Percentiles rank a stretch among this genome's conserved stretches.
Evolutionary conservation across 2,888 invertebrate species (phyloP).

Genomic region (Branchipolynoe longqiensis): DNA sequence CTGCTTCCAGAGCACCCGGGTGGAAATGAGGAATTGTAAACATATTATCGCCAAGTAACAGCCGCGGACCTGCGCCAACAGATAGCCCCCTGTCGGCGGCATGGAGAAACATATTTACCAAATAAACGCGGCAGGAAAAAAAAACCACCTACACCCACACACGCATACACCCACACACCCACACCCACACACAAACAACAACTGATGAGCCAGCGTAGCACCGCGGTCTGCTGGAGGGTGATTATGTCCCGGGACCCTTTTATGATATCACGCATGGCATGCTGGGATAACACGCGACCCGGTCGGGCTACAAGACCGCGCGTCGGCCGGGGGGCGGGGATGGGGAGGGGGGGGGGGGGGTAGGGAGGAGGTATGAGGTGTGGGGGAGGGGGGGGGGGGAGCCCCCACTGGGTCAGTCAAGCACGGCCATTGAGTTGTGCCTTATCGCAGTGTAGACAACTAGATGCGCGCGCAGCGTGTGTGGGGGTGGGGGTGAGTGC

Average conservation of each 20-base stretch:
- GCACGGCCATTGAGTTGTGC: too few relatives aligned
- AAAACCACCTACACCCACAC: too few relatives aligned
- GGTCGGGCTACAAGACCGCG: neutral
- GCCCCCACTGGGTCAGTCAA: too few relatives aligned
- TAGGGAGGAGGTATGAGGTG: neutral
- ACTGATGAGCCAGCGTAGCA: neutral
- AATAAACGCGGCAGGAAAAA: neutral
- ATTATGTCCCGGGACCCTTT: neutral
- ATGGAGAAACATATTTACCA: neutral
- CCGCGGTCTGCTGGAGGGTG: neutral
- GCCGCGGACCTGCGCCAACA: neutral
- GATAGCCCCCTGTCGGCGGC: neutral
- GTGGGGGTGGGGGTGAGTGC: too few relatives aligned
- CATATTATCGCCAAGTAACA: neutral
- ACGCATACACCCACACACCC: too few relatives aligned
- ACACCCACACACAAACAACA: too few relatives aligned
- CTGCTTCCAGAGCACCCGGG: too few relatives aligned
- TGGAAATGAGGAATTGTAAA: slow-evolving; percentile 6
- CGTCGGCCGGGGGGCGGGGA: neutral
- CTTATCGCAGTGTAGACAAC: too few relatives aligned
- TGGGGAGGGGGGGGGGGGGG: neutral
- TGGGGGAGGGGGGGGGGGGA: neutral
- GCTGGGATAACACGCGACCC: neutral
- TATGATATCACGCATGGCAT: neutral
- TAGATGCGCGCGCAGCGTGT: too few relatives aligned